phyloP scores from a whole-genome alignment of 2,797 vertebrate genomes.

The Alauda arvensis region DNA sequence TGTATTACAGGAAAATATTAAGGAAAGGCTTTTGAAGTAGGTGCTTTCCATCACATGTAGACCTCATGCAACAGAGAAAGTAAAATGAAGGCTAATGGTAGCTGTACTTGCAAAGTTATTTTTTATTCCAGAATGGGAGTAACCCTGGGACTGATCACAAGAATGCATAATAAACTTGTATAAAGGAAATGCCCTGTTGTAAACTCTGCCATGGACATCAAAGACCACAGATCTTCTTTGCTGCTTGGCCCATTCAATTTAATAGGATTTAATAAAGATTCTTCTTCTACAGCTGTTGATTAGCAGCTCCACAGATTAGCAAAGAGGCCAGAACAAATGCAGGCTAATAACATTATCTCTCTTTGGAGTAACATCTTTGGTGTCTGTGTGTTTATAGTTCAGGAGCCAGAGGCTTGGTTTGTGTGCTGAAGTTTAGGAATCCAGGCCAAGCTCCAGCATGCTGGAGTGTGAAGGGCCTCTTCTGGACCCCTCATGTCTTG shows the following conservation, averaged over 20 bases:
- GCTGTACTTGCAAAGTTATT: neutral
- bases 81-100: neutral
- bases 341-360: neutral
- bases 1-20: conserved; percentile 47
- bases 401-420: neutral
- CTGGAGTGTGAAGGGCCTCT: neutral
- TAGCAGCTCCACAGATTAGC: neutral
- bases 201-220: neutral
- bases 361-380: neutral
- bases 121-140: neutral
- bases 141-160: neutral
- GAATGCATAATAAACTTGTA: neutral
- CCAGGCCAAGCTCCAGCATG: neutral
- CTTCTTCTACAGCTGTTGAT: neutral
- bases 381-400: neutral
- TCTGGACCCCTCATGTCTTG: neutral
- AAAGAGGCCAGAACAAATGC: neutral
- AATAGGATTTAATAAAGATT: neutral
- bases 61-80: neutral
- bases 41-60: neutral
- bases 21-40: conserved; percentile 22
- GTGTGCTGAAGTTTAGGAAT: neutral
- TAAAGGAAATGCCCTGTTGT: neutral
- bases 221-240: neutral
- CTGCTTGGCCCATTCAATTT: neutral